Evolutionary conservation across 2,888 invertebrate species (phyloP).

Genomic region (Sicus ferrugineus): DNA sequence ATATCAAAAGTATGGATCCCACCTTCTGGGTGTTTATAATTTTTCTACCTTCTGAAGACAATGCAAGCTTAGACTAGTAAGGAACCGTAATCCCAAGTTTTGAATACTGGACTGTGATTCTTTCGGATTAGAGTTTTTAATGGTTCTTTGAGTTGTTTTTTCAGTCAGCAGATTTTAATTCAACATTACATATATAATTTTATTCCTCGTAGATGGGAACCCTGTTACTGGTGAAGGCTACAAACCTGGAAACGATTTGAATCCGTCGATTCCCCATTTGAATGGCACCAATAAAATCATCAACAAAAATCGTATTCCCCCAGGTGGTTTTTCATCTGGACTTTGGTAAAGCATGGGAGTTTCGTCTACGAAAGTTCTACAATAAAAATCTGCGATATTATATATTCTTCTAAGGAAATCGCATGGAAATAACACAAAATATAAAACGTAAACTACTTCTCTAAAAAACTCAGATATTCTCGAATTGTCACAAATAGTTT

Average conservation of each 20-base stretch:
- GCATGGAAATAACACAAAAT: conserved; percentile 16
- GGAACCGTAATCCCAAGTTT: too few relatives aligned
- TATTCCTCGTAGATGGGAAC: conserved; percentile 67
- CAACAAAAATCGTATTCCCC: conserved; percentile 65
- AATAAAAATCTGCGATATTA: conserved; percentile 24
- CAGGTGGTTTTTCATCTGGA: conserved; percentile 65
- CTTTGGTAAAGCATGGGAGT: conserved; percentile 61
- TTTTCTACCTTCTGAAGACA: too few relatives aligned
- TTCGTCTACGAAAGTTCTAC: conserved; percentile 15
- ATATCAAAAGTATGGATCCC: too few relatives aligned
- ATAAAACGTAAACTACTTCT: conserved; percentile 27
- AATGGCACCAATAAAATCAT: conserved; percentile 63
- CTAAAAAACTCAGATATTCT: conserved; percentile 31
- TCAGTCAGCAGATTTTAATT: too few relatives aligned
- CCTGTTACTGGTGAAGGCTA: conserved; percentile 69
- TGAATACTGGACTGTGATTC: too few relatives aligned
- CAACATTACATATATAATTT: too few relatives aligned
- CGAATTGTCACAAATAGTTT: conserved; percentile 41
- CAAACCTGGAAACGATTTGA: conserved; percentile 60
- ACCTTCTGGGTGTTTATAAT: too few relatives aligned
- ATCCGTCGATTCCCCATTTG: conserved; percentile 53
- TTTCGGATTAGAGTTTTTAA: too few relatives aligned
- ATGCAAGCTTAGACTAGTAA: too few relatives aligned
- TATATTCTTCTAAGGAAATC: conserved; percentile 4
- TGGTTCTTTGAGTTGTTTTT: too few relatives aligned